These are phyloP conservation scores for Mantis religiosa DNA, from an alignment of 2,888 invertebrate species.

Conservation along the genomic window DNA sequence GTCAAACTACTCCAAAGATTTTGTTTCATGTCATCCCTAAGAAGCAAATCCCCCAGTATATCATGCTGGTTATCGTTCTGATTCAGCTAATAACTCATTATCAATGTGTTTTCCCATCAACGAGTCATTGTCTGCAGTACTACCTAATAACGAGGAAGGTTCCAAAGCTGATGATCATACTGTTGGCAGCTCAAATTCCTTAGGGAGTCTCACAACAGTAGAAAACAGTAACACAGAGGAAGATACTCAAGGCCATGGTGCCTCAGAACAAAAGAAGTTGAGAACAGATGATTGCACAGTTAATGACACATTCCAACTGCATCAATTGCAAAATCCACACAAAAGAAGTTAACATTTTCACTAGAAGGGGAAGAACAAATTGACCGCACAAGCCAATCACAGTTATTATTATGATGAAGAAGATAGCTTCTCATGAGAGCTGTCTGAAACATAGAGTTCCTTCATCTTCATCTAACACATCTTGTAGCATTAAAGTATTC, in stretches of 20 bases:
- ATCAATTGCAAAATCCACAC: not conserved
- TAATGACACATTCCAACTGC: not conserved
- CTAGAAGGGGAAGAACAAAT: conserved; percentile 7
- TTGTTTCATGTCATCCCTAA: conserved; percentile 54
- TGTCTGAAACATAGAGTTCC: not conserved
- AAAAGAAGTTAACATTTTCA: not conserved
- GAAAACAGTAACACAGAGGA: no score
- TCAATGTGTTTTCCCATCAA: no score
- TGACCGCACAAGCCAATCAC: not conserved
- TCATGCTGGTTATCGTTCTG: no score
- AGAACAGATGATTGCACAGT: not conserved
- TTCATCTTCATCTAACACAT: not conserved
- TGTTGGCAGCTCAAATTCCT: no score
- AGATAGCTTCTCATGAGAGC: conserved; percentile 20
- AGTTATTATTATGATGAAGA: conserved; percentile 3
- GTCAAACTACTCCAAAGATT: conserved; percentile 51
- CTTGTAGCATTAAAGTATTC: not conserved
- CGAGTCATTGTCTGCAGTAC: no score
- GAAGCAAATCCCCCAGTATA: no score
- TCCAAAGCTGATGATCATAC: no score
- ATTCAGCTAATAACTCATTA: no score
- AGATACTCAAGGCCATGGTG: no score
- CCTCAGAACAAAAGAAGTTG: not conserved
- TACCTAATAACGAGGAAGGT: no score
- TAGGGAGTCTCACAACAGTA: no score